phyloP scores from a whole-genome alignment of 53 echinoderm and acorn worm species.

The Astropecten irregularis region DNA sequence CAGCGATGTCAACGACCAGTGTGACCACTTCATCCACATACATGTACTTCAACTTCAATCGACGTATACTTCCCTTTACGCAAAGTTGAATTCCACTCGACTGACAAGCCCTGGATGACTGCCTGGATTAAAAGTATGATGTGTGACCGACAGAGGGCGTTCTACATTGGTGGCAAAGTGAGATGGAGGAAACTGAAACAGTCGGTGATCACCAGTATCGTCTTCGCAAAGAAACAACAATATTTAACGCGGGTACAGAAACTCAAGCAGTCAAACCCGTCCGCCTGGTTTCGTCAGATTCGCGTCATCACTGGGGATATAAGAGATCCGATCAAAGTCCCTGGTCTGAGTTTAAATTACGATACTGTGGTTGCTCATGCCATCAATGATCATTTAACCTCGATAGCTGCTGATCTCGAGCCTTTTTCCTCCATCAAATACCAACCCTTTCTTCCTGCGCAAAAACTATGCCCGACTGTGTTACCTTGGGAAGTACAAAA shows the following conservation, averaged over 20 bases:
- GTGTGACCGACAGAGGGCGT: not conserved
- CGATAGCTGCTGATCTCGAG: not conserved
- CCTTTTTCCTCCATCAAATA: not conserved
- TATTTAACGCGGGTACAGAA: conserved; percentile 2
- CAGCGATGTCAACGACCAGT: not conserved
- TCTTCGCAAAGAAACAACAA: not conserved
- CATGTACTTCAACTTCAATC: not conserved
- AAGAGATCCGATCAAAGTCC: not conserved
- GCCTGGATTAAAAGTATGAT: not conserved
- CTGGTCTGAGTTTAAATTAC: not conserved
- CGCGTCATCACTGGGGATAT: conserved; percentile 2
- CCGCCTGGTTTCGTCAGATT: conserved; percentile 18
- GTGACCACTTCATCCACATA: not conserved
- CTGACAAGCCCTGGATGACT: not conserved
- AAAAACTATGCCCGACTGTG: not conserved
- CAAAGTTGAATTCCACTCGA: not conserved
- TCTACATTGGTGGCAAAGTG: not conserved
- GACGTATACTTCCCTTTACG: not conserved
- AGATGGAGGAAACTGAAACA: not conserved
- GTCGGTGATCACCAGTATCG: not conserved
- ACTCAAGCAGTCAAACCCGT: conserved; percentile 6
- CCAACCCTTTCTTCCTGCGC: not conserved
- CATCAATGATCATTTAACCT: not conserved
- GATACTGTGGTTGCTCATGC: not conserved
- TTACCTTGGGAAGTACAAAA: not conserved